Percentiles rank a stretch among this genome's conserved stretches.
Conservation (phyloP, 1,140 invertebrate species). For the Sogatella furcifera region DNA sequence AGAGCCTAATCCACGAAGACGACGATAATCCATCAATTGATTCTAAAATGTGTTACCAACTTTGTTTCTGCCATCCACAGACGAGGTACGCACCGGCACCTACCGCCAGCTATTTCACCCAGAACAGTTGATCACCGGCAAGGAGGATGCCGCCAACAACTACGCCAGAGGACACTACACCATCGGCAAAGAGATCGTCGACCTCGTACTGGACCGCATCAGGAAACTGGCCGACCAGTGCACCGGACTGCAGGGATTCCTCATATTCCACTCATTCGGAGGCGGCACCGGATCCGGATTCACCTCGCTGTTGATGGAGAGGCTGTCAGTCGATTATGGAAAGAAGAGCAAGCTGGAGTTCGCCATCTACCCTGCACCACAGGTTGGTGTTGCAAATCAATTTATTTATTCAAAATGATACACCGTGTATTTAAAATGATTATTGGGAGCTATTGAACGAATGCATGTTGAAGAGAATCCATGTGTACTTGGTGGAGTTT, state of each 20-base stretch:
- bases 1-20: too few relatives aligned
- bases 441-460: too few relatives aligned
- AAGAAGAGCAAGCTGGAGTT: slow-evolving; percentile 60
- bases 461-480: too few relatives aligned
- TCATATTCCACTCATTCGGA: slow-evolving; percentile 66
- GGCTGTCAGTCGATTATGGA: slow-evolving; percentile 52
- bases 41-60: background rate
- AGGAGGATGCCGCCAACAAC: slow-evolving; percentile 68
- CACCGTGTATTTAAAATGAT: too few relatives aligned
- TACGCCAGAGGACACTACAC: slow-evolving; percentile 65
- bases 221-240: slow-evolving; percentile 42
- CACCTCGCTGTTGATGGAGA: slow-evolving; percentile 54
- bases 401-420: too few relatives aligned
- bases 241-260: slow-evolving; percentile 50
- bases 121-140: slow-evolving; percentile 49
- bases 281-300: slow-evolving; percentile 64
- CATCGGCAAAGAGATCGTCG: slow-evolving; percentile 58
- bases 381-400: slow-evolving; percentile 35
- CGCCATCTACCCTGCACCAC: slow-evolving; percentile 57
- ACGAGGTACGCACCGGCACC: slow-evolving; percentile 46
- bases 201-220: slow-evolving; percentile 46
- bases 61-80: slow-evolving; percentile 26
- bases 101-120: slow-evolving; percentile 50
- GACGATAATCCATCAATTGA: too few relatives aligned
- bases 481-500: too few relatives aligned